These are phyloP conservation scores for Gobius niger DNA, from an alignment of 2,113 vertebrate genomes.

Conservation along the genomic window DNA sequence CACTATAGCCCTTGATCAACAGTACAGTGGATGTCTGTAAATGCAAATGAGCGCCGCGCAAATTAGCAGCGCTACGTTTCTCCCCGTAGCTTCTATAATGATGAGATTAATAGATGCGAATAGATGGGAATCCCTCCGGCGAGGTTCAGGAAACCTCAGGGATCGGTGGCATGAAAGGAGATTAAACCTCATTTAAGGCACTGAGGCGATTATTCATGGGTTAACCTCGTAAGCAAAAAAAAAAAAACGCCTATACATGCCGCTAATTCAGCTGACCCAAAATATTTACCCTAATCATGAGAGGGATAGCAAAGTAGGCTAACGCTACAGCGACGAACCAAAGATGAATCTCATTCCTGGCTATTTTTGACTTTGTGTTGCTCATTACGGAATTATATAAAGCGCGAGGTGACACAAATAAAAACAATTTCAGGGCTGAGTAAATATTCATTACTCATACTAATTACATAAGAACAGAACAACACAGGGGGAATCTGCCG, in stretches of 20 bases:
- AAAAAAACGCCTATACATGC: constrained; percentile 52
- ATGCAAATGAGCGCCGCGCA: constrained; percentile 54
- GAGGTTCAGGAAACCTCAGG: constrained; percentile 37
- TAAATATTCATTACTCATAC: constrained; percentile 7
- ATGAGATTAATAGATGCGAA: constrained; percentile 67
- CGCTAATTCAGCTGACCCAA: constrained; percentile 50
- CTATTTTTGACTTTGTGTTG: neutral
- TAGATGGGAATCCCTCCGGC: constrained; percentile 53
- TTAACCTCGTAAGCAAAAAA: constrained; percentile 49
- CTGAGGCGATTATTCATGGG: constrained; percentile 62
- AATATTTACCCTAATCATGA: constrained; percentile 38
- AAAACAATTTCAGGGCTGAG: neutral
- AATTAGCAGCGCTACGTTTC: constrained; percentile 53
- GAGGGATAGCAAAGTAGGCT: constrained; percentile 44
- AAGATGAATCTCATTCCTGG: neutral
- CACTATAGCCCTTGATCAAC: constrained; percentile 25
- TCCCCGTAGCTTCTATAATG: constrained; percentile 52
- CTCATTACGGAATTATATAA: neutral
- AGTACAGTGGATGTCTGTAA: constrained; percentile 14
- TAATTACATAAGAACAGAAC: neutral
- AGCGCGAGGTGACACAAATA: neutral
- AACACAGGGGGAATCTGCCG: neutral
- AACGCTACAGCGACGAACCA: constrained; percentile 23
- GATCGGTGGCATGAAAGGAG: constrained; percentile 60
- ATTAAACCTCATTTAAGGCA: constrained; percentile 62